Base-by-base conservation (phyloP, 1,140 invertebrate genomes). In the Dendroctonus ponderosae region DNA sequence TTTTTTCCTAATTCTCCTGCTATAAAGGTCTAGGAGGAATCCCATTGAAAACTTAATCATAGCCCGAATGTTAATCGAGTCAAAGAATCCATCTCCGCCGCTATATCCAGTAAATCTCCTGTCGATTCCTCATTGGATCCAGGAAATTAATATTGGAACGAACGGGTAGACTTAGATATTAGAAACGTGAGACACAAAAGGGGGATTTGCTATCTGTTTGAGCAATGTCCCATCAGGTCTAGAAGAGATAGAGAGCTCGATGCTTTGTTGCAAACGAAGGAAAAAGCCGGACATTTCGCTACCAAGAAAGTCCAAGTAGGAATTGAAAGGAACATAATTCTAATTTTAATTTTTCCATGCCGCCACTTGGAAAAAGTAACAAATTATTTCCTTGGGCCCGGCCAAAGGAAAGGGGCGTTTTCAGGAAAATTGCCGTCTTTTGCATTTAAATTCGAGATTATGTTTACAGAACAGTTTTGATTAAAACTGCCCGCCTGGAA, bases 101-200 rank as follows among this genome's bases (percentile, higher is more conserved):
- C 57, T 57, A 65, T 65, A 50, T 48, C 54, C 53, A 26, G 54
- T 51, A 66, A 66, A 66, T 66, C 64, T 59, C 64, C 56, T 58
- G 64, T 57, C 64, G 64, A 58, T 59, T 44, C 43, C 54, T 50
- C 42, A 65, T 65, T 65, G 52, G 52, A 58, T 41, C 54, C n/a
- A 50, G 52, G 51, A 66, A 66, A 66, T 66, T 66, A 66, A 66
- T 66, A 66, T 66, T 52, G 64, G 54, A 56, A 40, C 46, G 56
- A 66, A 49, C 52, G 43, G 53, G 42, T 41, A 62, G 42, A 50
- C 52, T 26, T 57, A 57, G 52, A 56, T 66, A 66, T 66, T 66
- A 40, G 64, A 66, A 59, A 66, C 64, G 64, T 66, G 64, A 56
- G 52, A 56, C 64, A 66, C 42, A 66, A 59, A 63, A 46, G 51